These are phyloP conservation scores for Mus musculus DNA, from an alignment of 2,113 vertebrate genomes.

Conservation along the genomic window GRCm39 chr1:173093001-173093500, in stretches of 20 bases:
- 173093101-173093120: neutral
- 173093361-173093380: neutral
- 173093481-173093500: neutral
- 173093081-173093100: too few species aligned
- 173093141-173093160: neutral
- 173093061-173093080: neutral
- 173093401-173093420: neutral
- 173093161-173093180: neutral
- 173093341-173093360: neutral
- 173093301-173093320: slow-evolving; percentile 4
- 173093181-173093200: neutral
- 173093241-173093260: neutral
- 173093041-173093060: neutral
- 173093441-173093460: slow-evolving; percentile 50
- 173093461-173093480: slow-evolving; percentile 39
- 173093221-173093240: neutral
- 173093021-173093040: fast-evolving
- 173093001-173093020: neutral
- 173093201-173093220: neutral
- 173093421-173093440: neutral
- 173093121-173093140: neutral
- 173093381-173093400: neutral
- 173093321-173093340: neutral
- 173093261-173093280: neutral
- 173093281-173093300: neutral